Evolutionary conservation across 2,113 vertebrate species (phyloP).

Genomic region (Rhinoderma darwinii): DNA sequence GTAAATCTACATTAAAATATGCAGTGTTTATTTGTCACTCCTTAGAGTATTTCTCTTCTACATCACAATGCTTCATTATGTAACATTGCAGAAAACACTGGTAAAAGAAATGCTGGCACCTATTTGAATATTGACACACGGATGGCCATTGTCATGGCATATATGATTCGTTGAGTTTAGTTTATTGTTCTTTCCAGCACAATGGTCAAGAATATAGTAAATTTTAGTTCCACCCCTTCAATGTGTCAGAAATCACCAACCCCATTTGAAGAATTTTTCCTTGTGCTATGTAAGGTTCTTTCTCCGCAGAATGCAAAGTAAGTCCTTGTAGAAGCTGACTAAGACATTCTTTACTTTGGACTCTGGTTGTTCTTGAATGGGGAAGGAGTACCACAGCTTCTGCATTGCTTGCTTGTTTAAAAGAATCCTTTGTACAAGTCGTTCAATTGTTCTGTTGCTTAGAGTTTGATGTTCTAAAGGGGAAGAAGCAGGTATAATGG

Average conservation of each 20-base stretch:
- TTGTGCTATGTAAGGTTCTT: slow-evolving; percentile 15
- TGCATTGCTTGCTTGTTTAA: background rate
- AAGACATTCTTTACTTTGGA: background rate
- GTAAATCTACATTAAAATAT: too few relatives aligned
- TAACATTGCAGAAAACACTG: background rate
- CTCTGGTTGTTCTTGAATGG: background rate
- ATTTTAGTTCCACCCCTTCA: slow-evolving; percentile 53
- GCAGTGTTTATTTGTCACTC: too few relatives aligned
- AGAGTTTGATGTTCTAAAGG: slow-evolving; percentile 6
- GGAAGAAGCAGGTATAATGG: slow-evolving; percentile 17
- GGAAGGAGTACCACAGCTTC: background rate
- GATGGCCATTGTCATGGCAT: background rate
- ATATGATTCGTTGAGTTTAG: background rate
- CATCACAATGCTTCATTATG: too few relatives aligned
- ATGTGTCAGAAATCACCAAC: slow-evolving; percentile 40
- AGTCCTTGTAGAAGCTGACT: slow-evolving; percentile 11
- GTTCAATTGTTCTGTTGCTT: background rate
- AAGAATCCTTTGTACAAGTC: slow-evolving; percentile 33
- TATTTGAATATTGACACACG: background rate
- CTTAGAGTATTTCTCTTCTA: too few relatives aligned
- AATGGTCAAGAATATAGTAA: background rate
- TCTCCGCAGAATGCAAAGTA: slow-evolving; percentile 22
- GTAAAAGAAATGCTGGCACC: background rate
- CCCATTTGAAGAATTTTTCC: slow-evolving; percentile 35
- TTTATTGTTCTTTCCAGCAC: background rate